phyloP scores from a whole-genome alignment of 2,113 vertebrate species.

The Willisornis vidua region DNA sequence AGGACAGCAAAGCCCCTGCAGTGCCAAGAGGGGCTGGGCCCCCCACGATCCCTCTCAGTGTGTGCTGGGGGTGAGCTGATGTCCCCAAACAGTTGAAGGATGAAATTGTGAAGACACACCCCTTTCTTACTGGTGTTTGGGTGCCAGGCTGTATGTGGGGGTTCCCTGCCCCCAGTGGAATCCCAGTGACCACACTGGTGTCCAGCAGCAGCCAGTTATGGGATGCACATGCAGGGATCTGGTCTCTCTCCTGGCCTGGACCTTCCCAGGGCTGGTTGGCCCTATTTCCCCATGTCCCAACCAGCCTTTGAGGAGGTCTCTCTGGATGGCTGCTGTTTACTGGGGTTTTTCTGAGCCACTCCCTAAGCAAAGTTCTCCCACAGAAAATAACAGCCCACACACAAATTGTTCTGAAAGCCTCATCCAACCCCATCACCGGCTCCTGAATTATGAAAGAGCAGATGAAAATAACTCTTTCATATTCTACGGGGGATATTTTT shows the following conservation, averaged over 20 bases:
- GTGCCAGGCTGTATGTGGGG: not conserved
- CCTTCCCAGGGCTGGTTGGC: not conserved
- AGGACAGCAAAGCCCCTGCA: not conserved
- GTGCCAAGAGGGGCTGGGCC: not conserved
- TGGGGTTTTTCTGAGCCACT: not conserved
- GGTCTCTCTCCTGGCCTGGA: not conserved
- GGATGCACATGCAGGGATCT: not conserved
- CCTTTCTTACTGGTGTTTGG: not conserved
- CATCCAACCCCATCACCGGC: not conserved
- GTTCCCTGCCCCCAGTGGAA: not conserved
- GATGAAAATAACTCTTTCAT: not conserved
- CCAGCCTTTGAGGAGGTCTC: not conserved
- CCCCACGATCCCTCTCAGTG: accelerated
- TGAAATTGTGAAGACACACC: not conserved
- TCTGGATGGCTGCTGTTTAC: not conserved
- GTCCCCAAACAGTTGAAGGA: not conserved
- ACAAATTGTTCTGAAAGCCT: not conserved
- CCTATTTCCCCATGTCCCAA: accelerated
- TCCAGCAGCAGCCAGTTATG: accelerated
- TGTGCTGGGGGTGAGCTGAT: not conserved
- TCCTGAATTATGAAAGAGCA: not conserved
- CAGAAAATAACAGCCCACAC: not conserved
- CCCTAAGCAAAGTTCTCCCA: not conserved
- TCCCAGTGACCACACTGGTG: accelerated
- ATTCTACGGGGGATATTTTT: not conserved